Percentiles rank a stretch among this genome's conserved stretches.
phyloP scores from a whole-genome alignment of 53 echinoderm and acorn worm species.

The Mesocentrotus franciscanus region DNA sequence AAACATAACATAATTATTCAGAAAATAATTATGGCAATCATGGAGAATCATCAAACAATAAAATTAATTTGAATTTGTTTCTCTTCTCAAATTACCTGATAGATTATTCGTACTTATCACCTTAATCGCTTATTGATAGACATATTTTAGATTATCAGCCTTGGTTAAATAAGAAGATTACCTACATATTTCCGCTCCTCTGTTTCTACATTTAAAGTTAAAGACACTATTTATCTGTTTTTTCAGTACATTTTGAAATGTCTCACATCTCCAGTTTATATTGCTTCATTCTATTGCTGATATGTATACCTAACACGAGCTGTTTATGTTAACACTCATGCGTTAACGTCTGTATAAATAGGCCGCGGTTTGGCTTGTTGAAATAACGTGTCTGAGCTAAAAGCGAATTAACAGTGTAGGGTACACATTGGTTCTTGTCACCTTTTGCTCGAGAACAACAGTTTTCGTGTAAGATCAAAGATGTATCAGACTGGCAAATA shows the following conservation, averaged over 20 bases:
- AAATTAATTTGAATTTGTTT: too few species aligned
- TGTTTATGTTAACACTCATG: conserved; percentile 15
- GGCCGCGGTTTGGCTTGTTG: conserved; percentile 43
- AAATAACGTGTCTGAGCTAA: conserved; percentile 60
- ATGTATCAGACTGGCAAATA: conserved; percentile 5
- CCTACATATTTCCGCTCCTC: not conserved
- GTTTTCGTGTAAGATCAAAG: conserved; percentile 21
- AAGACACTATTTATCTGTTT: not conserved
- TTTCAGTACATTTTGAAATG: not conserved
- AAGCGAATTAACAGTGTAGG: conserved; percentile 41
- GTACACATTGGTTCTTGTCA: conserved; percentile 24
- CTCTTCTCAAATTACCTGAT: too few species aligned
- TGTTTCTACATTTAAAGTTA: not conserved
- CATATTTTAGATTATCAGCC: too few species aligned
- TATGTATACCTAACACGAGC: conserved; percentile 50
- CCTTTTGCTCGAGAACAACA: conserved; percentile 14
- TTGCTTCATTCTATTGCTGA: not conserved
- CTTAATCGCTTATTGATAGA: too few species aligned
- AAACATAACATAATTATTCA: too few species aligned
- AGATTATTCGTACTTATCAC: too few species aligned
- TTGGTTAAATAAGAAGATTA: too few species aligned
- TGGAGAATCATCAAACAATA: too few species aligned
- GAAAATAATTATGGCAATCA: too few species aligned
- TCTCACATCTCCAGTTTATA: not conserved
- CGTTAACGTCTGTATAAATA: conserved; percentile 51